Base-by-base conservation (phyloP, 2,797 vertebrate species). In the Tauraco hartlaubi region DNA sequence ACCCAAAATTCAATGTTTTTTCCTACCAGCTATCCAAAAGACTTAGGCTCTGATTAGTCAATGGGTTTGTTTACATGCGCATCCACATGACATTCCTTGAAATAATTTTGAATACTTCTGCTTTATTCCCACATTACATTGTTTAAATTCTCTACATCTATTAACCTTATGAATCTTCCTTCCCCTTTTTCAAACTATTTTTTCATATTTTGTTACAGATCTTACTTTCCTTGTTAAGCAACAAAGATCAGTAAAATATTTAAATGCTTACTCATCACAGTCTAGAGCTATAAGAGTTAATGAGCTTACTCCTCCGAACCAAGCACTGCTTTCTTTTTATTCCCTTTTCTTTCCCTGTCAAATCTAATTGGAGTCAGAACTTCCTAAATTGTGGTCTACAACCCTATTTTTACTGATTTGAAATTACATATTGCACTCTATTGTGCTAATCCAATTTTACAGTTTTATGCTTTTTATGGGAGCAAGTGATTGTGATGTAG, bases 371-470 rank as follows among this genome's bases (percentile, higher is more conserved):
- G 48, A 94, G 18, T 46, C 22, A 72, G 20, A 88, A 88, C 16
- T 91, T 85, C 29, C 43, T 62, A 85, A 87, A 75, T 78, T 19
- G 33, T 90, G 25, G 18, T 77, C 66, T 88, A 71, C 16, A 91
- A 10, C 9, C 3, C 7, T 88, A 13, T 75, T 92, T 85, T 68
- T 49, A 41, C 25, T 37, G 44, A 64, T 92, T 90, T 85, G 68
- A 83, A 88, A 72, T 81, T 85, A 54, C 19, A 9, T 87, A 61
- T 74, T 85, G 29, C 22, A 75, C 3, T 77, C 19, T 20, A 33
- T 44, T 31, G 33, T 83, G 64, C 33, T 94, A 92, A 94, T 92
- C 72, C 51, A 82, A 58, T 96, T 96, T 90, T 91, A 93, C 68
- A 91, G 39, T 61, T 71, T 85, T 63, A 33, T 88, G 72, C 58